Evolutionary conservation across 2,888 invertebrate genomes (phyloP), one percentile per base, ranked within the genome.

Genomic region (Heteropelma amictum): DNA sequence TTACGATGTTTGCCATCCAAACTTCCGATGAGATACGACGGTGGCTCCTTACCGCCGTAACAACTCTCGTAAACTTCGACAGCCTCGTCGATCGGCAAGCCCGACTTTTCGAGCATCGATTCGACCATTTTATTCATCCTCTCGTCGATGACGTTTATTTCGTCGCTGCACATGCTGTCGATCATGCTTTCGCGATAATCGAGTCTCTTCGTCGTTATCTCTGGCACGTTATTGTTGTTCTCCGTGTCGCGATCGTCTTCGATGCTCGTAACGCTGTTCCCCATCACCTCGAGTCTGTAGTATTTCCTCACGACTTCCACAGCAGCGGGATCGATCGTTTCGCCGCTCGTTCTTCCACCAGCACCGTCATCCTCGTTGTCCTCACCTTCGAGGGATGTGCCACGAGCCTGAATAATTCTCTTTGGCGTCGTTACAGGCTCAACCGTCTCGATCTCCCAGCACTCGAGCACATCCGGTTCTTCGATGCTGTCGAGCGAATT

Each of bases 401-500:
- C 83, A 2, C 77, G 77, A n/a, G 72, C 73, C 42, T 79, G 81
- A 14, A 74, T 23, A 45, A 77, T 70, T 51, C 77, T 73, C 54
- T 78, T 83, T 30, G 80, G 84, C 8, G 83, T 82, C n/a, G 80
- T 82, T 47, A 85, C 73, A 4, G 87, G 86, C 51, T 87, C 87
- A 6, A 88, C 78, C 1, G 85, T 86, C 53, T 88, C 88, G 1
- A 84, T 81, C 28, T 91, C 91, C 90, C 91, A 90, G 71, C 89
- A 91, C 58, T 91, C 90, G 38, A 91, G 84, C 3, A 91, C 87
- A 75, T 91, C 90, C 1, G 87, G 87, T 54, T 89, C 89, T n/a
- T 88, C 88, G 67, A 87, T 87, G 67, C 87, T 88, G 1, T 84
- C 84, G 49, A 87, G 76, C 1, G 87, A 87, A 64, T 80, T 77